phyloP scores from a whole-genome alignment of 2,888 invertebrate species.

The Muschampia plurimacula region DNA sequence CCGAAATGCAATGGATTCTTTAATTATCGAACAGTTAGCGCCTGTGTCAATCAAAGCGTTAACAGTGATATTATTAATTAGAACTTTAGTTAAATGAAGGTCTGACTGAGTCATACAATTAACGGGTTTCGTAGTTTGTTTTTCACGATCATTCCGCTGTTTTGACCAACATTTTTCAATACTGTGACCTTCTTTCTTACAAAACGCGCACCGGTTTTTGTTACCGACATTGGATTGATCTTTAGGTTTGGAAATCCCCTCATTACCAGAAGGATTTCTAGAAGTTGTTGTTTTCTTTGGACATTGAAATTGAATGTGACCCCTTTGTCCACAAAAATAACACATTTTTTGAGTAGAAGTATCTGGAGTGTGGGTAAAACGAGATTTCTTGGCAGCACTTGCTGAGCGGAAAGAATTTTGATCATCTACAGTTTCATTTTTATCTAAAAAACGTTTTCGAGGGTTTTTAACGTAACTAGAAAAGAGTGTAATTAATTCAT shows the following conservation, averaged over 20 bases:
- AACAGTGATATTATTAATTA: constrained; percentile 3
- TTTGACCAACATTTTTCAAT: constrained; percentile 21
- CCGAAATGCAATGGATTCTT: constrained; percentile 18
- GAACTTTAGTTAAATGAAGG: constrained; percentile 11
- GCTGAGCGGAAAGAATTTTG: constrained; percentile 15
- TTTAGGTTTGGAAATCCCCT: constrained; percentile 7
- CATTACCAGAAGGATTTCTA: constrained; percentile 13
- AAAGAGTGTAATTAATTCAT: constrained; percentile 16
- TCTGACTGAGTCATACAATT: constrained; percentile 11
- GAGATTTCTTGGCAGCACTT: constrained; percentile 17
- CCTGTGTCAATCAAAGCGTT: constrained; percentile 15
- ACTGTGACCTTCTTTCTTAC: constrained; percentile 20
- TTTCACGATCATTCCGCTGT: constrained; percentile 18
- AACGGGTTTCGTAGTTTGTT: constrained; percentile 8
- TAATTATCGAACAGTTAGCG: constrained; percentile 20
- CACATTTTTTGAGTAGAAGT: constrained; percentile 1
- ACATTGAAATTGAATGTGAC: constrained; percentile 15
- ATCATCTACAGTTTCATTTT: constrained; percentile 13
- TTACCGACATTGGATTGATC: not conserved
- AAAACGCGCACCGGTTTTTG: constrained; percentile 6
- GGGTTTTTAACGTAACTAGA: constrained; percentile 19
- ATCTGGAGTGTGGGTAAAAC: constrained; percentile 7
- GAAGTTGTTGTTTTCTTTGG: constrained; percentile 1
- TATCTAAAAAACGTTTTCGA: constrained; percentile 14
- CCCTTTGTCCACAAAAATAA: constrained; percentile 15